Conservation (phyloP, 30 jellyfish, hydroid and myxozoan species). For the Cassiopea xamachana region DNA sequence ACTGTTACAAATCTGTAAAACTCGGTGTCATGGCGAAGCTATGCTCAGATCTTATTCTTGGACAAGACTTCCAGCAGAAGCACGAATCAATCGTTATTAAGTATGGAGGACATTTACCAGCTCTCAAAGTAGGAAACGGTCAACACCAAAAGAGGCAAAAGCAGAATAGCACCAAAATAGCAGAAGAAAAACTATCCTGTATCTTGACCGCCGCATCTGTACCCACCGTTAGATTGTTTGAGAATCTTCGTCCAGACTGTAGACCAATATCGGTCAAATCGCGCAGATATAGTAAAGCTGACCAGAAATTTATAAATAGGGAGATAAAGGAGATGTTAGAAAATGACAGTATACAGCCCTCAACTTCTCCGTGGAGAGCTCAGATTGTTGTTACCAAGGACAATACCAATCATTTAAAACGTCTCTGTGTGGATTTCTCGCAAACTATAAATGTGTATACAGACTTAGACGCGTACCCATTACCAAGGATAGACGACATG, state of each 20-base stretch:
- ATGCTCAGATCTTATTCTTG: slow-evolving; percentile 66
- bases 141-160: no score
- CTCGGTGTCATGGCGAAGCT: slow-evolving; percentile 36
- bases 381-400: slow-evolving; percentile 53
- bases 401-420: slow-evolving; percentile 2
- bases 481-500: slow-evolving; percentile 61
- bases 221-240: slow-evolving; percentile 22
- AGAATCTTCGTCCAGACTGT: slow-evolving; percentile 35
- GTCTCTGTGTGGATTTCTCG: slow-evolving; percentile 66
- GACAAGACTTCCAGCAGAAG: slow-evolving; percentile 63
- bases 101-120: slow-evolving; percentile 44
- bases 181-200: neutral
- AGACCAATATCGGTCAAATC: slow-evolving; percentile 58
- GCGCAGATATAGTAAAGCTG: slow-evolving; percentile 33
- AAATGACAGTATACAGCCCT: slow-evolving; percentile 63
- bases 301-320: slow-evolving; percentile 45
- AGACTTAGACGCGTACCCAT: slow-evolving; percentile 75
- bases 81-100: slow-evolving; percentile 41
- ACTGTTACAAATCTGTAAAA: neutral
- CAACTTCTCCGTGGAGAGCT: slow-evolving; percentile 80
- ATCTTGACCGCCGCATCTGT: slow-evolving; percentile 30
- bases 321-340: slow-evolving; percentile 58
- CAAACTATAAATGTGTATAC: slow-evolving; percentile 75
- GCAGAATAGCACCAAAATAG: no score
- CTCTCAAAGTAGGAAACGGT: neutral